Evolutionary conservation across 1,140 invertebrate species (phyloP), one percentile per base, ranked within the genome.

Genomic region (Atopsyche davidsoni): DNA sequence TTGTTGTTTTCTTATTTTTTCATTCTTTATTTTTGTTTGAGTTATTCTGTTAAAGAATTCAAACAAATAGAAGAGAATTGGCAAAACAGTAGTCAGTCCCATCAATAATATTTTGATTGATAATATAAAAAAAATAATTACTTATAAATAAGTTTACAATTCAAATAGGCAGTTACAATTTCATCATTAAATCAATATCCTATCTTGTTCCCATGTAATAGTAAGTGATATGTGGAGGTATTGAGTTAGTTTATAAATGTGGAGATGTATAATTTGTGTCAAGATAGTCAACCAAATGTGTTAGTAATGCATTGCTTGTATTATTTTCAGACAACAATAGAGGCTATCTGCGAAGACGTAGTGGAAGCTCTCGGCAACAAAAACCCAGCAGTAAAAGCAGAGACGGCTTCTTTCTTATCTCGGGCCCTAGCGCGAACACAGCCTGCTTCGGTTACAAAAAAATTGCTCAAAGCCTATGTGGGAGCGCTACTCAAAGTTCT

Each of bases 321-420:
- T 58, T 45, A 64, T 50, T 66, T 70, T 41, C 68, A 91, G 83
- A 89, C 87, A 22, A 87, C 75, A 48, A 73, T 98, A 3, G 96
- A 98, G 72, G 72, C 80, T 1, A 87, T 98, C 59, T 77, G 86
- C 58, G 94, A 98, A 66, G 89, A 94, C 60, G 71, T 85, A 13
- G 57, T 89, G 1, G 85, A 85, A 52, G 85, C 90, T 0, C 75
- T 99, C 28, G 86, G 87, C 19, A 96, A 95, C 67, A 98, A 98
- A 72, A 98, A 97, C 75, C 96, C 95, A 0, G 81, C 80, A 9
- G 90, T 98, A 1, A 96, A 96, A 70, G 80, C 89, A 0, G 95
- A 98, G 74, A 94, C 90, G 2, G 83, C 89, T 1, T 64, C 82
- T n/a, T 98, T 96, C 67, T 64, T 98, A 36, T 78, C 88, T 0